Evolutionary conservation across 2,797 vertebrate genomes (phyloP).

Genomic region (Phrynocephalus vlangalii): DNA sequence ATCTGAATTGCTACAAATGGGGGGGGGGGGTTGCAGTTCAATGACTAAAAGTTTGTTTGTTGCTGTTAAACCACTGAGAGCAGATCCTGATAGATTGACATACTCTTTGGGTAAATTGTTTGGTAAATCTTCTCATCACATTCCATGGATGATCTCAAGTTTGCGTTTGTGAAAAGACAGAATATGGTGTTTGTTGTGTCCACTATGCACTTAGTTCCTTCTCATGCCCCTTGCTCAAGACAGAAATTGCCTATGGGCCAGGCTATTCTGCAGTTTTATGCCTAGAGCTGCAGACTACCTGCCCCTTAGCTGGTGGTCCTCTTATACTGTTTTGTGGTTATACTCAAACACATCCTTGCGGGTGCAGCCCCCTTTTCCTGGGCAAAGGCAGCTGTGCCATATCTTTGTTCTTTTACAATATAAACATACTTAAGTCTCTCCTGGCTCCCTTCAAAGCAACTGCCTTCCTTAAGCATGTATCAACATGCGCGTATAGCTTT

Average conservation of each 20-base stretch:
- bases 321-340: conserved; percentile 48
- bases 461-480: conserved; percentile 54
- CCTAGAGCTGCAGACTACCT: not conserved
- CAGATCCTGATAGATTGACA: not conserved
- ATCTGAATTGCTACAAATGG: not conserved
- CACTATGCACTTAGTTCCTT: not conserved
- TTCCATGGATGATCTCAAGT: not conserved
- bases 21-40: not conserved
- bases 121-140: not conserved
- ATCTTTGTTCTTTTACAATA: conserved; percentile 70
- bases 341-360: not conserved
- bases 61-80: not conserved
- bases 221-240: not conserved
- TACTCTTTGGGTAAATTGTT: too few relatives aligned
- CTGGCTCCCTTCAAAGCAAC: conserved; percentile 50
- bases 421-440: conserved; percentile 71
- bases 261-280: not conserved
- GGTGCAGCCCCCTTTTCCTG: conserved; percentile 65
- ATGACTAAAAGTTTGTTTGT: not conserved
- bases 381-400: conserved; percentile 51
- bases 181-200: not conserved
- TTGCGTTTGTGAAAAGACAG: not conserved
- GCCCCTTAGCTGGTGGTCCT: conserved; percentile 65
- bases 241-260: not conserved
- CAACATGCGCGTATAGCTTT: conserved; percentile 15